A percentile compares a stretch with the other conserved stretches of the same genome.
phyloP scores from a whole-genome alignment of 1,140 invertebrate species.

The Aradophagus sp. region DNA sequence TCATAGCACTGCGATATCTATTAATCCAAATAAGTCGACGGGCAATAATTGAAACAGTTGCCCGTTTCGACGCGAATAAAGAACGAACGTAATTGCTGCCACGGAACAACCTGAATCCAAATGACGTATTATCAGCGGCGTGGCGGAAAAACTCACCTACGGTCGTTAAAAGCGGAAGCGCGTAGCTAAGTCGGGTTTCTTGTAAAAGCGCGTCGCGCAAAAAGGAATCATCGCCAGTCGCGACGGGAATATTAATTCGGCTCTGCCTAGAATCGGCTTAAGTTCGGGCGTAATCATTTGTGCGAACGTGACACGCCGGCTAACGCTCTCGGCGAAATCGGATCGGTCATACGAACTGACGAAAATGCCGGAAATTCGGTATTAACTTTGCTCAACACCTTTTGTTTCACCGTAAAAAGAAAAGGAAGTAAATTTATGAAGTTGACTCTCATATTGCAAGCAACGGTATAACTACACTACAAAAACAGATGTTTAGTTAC shows the following conservation, averaged over 20 bases:
- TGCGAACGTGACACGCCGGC: no score
- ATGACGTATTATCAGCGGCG: constrained; percentile 31
- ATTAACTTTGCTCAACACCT: no score
- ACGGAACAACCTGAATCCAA: constrained; percentile 27
- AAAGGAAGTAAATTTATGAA: no score
- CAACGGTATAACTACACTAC: no score
- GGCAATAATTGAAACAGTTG: constrained; percentile 39
- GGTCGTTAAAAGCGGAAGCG: constrained; percentile 37
- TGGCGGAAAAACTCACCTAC: constrained; percentile 31
- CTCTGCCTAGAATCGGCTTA: constrained; percentile 27
- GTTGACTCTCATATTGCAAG: no score
- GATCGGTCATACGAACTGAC: no score
- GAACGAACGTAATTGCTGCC: constrained; percentile 22
- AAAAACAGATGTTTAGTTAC: no score
- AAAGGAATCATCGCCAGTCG: constrained; percentile 28
- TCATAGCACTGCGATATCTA: constrained; percentile 33
- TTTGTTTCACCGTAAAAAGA: no score
- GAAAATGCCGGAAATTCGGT: no score
- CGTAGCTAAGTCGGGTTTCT: constrained; percentile 25
- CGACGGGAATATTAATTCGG: constrained; percentile 38
- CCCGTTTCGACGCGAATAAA: constrained; percentile 29
- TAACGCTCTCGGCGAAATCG: no score
- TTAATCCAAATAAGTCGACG: constrained; percentile 40
- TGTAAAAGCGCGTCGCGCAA: constrained; percentile 6
- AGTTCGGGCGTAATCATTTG: constrained; percentile 19